Conservation (phyloP, 1,140 invertebrate genomes). For the Dinoponera quadriceps region DNA sequence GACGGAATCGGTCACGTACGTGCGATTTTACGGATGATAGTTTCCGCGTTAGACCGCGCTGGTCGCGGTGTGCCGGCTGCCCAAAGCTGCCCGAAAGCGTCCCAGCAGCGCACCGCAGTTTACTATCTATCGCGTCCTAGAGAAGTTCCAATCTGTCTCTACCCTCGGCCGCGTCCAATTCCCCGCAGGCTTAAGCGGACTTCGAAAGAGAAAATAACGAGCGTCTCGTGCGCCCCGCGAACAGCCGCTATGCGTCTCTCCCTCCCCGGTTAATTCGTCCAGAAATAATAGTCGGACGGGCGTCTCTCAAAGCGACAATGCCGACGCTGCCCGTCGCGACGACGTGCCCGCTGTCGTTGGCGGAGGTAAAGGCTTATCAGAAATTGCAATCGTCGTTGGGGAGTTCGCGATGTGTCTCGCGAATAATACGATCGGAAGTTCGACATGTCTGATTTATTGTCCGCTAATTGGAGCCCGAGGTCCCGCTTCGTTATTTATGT, state of each 20-base stretch:
- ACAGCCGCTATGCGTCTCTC: neutral
- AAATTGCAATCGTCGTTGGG: constrained; percentile 42
- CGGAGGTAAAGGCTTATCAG: constrained; percentile 49
- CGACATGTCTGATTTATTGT: constrained; percentile 45
- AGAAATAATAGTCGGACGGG: constrained; percentile 56
- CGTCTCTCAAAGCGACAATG: constrained; percentile 54
- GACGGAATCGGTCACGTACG: neutral
- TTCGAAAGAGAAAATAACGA: constrained; percentile 60
- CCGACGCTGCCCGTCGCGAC: neutral
- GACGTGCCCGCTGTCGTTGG: constrained; percentile 1
- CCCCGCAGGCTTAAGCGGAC: constrained; percentile 49
- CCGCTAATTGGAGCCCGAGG: constrained; percentile 38
- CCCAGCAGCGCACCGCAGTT: constrained; percentile 21
- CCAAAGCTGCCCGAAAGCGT: constrained; percentile 26
- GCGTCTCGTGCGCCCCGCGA: constrained; percentile 20
- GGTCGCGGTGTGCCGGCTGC: constrained; percentile 2
- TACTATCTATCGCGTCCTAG: constrained; percentile 39
- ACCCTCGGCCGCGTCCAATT: constrained; percentile 45
- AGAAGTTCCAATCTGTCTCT: constrained; percentile 60
- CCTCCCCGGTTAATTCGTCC: constrained; percentile 49
- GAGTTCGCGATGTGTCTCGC: constrained; percentile 38
- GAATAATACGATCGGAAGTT: constrained; percentile 37
- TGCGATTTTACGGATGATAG: constrained; percentile 33
- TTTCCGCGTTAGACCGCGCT: constrained; percentile 6
- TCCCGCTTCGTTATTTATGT: constrained; percentile 41